Conservation (phyloP, 1,140 invertebrate species). For the Goniozus legneri region DNA sequence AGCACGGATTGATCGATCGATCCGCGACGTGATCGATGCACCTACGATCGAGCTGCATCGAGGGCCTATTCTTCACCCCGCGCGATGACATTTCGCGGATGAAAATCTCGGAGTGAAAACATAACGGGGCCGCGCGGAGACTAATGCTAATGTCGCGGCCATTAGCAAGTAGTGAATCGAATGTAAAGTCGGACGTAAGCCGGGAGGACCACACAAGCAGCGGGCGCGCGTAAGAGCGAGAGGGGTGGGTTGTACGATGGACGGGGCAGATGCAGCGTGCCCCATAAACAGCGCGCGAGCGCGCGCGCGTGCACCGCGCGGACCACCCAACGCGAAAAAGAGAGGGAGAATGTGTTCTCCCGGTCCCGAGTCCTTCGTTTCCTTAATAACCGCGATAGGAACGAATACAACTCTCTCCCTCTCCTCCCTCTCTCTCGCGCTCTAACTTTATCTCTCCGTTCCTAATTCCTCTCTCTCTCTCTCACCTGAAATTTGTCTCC, state of each 20-base stretch:
- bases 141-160: conserved; percentile 45
- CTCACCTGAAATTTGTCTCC: background rate
- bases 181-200: conserved; percentile 48
- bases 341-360: conserved; percentile 28
- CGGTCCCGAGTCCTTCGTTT: conserved; percentile 44
- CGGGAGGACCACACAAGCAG: conserved; percentile 46
- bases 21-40: conserved; percentile 35
- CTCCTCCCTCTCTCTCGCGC: background rate
- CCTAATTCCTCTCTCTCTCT: background rate
- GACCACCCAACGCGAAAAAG: conserved; percentile 54
- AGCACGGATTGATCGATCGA: conserved; percentile 36
- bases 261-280: conserved; percentile 44
- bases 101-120: conserved; percentile 1
- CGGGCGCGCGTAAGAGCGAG: too few relatives aligned
- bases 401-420: conserved; percentile 11
- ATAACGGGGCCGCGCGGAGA: background rate
- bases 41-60: conserved; percentile 8
- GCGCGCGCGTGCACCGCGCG: too few relatives aligned
- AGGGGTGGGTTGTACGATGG: conserved; percentile 39
- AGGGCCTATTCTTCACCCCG: background rate
- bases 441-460: background rate
- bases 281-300: conserved; percentile 54
- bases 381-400: conserved; percentile 46
- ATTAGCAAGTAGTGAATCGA: conserved; percentile 52
- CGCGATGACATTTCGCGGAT: background rate